Evolutionary conservation across 2,888 invertebrate species (phyloP).

Genomic region (Clunio marinus): DNA sequence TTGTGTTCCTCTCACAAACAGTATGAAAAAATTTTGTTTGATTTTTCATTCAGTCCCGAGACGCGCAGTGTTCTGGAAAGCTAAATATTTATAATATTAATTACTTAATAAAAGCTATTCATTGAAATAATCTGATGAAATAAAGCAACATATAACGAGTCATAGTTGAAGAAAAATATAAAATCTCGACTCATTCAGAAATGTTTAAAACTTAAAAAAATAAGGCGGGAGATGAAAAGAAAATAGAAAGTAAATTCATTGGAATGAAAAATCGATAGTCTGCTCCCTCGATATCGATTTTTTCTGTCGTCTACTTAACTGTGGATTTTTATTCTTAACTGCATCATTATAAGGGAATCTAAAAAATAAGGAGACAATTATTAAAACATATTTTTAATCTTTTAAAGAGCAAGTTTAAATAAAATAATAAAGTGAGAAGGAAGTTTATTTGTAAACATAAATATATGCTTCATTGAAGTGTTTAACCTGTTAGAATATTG

Average conservation of each 20-base stretch:
- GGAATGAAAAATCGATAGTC: constrained; percentile 33
- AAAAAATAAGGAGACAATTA: no score
- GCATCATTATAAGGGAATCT: no score
- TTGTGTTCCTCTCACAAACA: neutral
- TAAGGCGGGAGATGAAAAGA: constrained; percentile 38
- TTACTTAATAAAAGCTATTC: no score
- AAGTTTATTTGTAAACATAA: no score
- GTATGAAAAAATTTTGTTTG: neutral
- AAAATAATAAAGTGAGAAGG: no score
- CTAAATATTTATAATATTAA: no score
- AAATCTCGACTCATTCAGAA: neutral
- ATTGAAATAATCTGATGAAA: no score
- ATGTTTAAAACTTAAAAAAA: constrained; percentile 6
- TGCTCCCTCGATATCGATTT: constrained; percentile 34
- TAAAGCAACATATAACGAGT: no score
- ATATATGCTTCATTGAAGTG: no score
- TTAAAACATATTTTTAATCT: no score
- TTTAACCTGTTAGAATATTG: constrained; percentile 30
- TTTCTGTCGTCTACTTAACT: neutral
- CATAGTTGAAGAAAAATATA: neutral
- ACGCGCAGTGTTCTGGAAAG: constrained; percentile 19
- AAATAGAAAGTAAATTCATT: constrained; percentile 17
- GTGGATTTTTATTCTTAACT: neutral
- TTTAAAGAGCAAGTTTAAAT: no score
- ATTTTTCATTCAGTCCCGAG: neutral